Base-by-base conservation (phyloP, 2,888 invertebrate genomes). In the Caradrina kadenii region DNA sequence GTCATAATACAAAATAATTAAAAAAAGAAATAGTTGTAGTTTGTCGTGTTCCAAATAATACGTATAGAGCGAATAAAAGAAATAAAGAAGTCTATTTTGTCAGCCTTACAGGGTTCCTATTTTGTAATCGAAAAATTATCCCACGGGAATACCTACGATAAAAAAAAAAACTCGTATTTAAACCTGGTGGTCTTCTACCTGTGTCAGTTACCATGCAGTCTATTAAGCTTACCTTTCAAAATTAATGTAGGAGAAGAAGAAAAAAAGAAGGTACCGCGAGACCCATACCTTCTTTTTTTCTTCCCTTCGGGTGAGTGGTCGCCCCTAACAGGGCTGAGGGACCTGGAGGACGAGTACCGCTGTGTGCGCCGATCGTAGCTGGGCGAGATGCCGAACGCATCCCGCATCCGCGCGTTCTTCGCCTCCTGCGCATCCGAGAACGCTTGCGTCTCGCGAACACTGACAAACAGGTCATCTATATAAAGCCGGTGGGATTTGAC, bases 371-470 rank as follows among this genome's bases (percentile, higher is more conserved):
- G 63, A n/a, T 72, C 72, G 56, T 72, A 72, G 67, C 72, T 72
- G 17, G 73, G 72, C 48, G 72, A 72, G 53, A 72, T 73, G 59
- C 72, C 73, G 48, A 72, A 63, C 42, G 72, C 73, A 72, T 72
- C 39, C 53, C 73, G 73, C 72, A 73, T 70, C 50, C 70, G 72
- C 55, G 70, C 70, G 55, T 70, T 70, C 72, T 70, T 70, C 70
- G 55, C 69, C 67, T 73, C 66, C 22, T 73, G 73, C 31, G 74
- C 70, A 35, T 70, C 70, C 70, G 70, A 70, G 70, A 70, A 70
- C 63, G 72, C 70, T 70, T 70, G 55, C 72, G 70, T 70, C 63
- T 70, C 70, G 49, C 55, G 63, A 70, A 45, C 63, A 63, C 70
- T 70, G 22, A 70, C 52, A 39, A 62, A 53, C 26, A 48, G 45